Percentiles rank a stretch among this genome's conserved stretches.
These are phyloP conservation scores for Elephas maximus DNA, from an alignment of 2,113 vertebrate genomes.

Conservation along the genomic window DNA sequence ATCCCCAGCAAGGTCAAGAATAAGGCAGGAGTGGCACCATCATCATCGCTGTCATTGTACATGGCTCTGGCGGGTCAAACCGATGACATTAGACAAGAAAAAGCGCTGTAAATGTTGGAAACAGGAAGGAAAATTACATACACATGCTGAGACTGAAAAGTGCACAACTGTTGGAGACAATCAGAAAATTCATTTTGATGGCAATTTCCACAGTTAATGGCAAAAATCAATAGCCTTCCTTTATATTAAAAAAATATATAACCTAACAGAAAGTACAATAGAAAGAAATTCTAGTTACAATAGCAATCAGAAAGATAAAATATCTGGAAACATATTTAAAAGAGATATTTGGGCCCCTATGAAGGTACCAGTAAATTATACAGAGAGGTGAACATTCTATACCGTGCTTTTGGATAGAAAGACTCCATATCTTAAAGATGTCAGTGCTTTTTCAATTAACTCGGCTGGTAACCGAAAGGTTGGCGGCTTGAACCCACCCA, in stretches of 20 bases:
- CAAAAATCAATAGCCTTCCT: background rate
- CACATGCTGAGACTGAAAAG: conserved; percentile 3
- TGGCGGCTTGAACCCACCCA: background rate
- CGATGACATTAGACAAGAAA: background rate
- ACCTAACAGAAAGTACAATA: conserved; percentile 32
- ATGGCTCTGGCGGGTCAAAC: too few species aligned
- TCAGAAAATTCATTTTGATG: background rate
- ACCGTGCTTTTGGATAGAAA: conserved; percentile 21
- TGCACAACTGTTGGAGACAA: background rate
- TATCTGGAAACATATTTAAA: conserved; percentile 30
- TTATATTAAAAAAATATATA: background rate
- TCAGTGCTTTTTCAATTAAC: background rate
- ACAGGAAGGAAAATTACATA: background rate
- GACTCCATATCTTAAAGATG: background rate
- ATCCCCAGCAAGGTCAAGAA: background rate
- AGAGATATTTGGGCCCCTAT: background rate
- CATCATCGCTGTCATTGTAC: too few species aligned
- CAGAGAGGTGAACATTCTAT: background rate
- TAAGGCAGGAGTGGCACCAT: background rate
- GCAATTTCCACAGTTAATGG: background rate
- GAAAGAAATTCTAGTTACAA: background rate
- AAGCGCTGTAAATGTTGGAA: background rate
- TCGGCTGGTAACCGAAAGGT: too few species aligned
- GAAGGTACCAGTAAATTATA: conserved; percentile 8
- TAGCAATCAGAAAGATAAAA: background rate